Base-by-base conservation (phyloP, 2,888 invertebrate genomes). In the Campoletis raptor region DNA sequence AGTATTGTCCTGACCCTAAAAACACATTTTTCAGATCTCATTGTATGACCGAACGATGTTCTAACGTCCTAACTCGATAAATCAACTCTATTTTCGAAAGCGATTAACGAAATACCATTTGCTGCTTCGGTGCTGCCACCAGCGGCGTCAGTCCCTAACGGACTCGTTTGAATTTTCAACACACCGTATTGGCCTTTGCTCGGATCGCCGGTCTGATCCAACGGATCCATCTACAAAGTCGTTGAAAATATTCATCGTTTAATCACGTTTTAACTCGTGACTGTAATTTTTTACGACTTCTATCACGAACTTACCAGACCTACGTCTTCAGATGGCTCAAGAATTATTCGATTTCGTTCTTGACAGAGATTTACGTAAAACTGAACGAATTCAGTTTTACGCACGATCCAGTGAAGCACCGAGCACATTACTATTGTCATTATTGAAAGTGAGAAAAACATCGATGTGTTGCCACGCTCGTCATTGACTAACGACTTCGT, bases 251-350 rank as follows among this genome's bases (percentile, higher is more conserved):
- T 69, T 52, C 42, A 70, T 48, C 76, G 42, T 8, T 48, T 18
- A 48, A 45, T 48, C 18, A 30, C 61, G 15, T 15, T 30, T 24
- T 24, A 12, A 24, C 12, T 15, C 12, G 45, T 12, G 40, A 24
- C 24, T 12, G 10, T 1, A 36, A 52, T 48, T 0, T 72, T 57
- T 10, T 52, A n/a, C 42, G 8, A 10, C 42, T 48, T 48, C 18
- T 5, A 48, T 48, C 48, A n/a, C 10, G 10, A 73, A 21, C 36
- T 81, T 95, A 97, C 97, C 96, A 97, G 94, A 90, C 97, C 97
- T 78, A 96, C 97, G 94, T 98, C 98, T 95, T 98, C 98, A 84
- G 97, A 97, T 0, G 98, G 98, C 91, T 98, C 97, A 87, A 98
- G 94, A 1, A 97, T 97, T 85, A 98, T 98, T 90, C 97, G 97